Conservation (phyloP, 1,140 invertebrate genomes). For the Calosoma granatense region DNA sequence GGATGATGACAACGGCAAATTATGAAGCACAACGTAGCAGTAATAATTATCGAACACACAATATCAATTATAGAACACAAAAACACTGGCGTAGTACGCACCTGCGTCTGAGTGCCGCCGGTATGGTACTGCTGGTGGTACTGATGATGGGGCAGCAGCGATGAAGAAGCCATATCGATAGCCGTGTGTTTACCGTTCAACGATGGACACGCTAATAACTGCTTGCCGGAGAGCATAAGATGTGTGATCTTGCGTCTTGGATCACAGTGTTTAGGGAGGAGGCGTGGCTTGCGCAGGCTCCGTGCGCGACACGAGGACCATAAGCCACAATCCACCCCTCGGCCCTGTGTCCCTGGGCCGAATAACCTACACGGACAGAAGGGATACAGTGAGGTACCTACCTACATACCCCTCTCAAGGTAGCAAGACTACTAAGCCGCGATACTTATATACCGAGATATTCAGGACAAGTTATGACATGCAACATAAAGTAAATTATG, state of each 20-base stretch:
- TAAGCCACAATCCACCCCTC: constrained; percentile 1
- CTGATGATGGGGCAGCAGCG: not conserved
- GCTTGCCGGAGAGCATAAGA: not conserved
- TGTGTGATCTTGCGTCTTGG: not conserved
- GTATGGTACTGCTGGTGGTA: constrained; percentile 4
- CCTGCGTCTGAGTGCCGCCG: not conserved
- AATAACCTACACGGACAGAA: not conserved
- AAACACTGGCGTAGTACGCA: not conserved
- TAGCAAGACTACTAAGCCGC: no score
- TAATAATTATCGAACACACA: no score
- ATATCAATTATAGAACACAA: no score
- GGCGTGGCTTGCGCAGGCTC: constrained; percentile 1
- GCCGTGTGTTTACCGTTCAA: not conserved
- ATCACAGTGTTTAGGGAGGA: constrained; percentile 1
- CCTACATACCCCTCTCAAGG: no score
- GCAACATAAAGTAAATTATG: no score
- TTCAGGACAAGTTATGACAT: no score
- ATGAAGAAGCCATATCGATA: not conserved
- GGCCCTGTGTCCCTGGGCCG: not conserved
- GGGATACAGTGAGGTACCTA: not conserved
- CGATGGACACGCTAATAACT: constrained; percentile 6
- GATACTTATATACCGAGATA: not conserved
- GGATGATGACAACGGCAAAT: no score
- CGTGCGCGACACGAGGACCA: constrained; percentile 1
- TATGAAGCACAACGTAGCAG: no score